Evolutionary conservation across 2,888 invertebrate species (phyloP), one percentile per base, ranked within the genome.

Genomic region (Nebria brevicollis): DNA sequence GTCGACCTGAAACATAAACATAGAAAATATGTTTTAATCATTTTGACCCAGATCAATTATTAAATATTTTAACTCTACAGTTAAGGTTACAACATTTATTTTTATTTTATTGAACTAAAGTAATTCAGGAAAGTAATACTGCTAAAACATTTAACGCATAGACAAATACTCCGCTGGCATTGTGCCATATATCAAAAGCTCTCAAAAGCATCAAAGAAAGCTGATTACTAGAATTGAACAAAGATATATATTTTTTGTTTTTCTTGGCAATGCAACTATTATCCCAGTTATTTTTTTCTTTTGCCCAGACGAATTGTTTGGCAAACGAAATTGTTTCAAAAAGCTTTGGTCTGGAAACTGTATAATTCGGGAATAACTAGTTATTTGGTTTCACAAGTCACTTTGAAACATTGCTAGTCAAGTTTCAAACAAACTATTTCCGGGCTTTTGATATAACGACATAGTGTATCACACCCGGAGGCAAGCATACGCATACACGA

Each of bases 1-100:
- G 87, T 83, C 89, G 86, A 73, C 88, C 89, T 89, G 88, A 26
- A 89, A 88, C 83, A 83, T 83, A 83, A 83, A 70, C 20, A 73
- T 42, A 41, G 26, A 73, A 54, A 54, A 54, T 54, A 54, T 54
- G 54, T 54, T 54, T 54, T 54, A 54, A 13, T 54, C 54, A 54
- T 54, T 54, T 54, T 54, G 54, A 54, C 34, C 34, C 34, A 34
- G 5, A 34, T 34, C 2, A 34, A 34, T 34, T 34, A 34, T 34
- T 34, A 34, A 34, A 34, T 34, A 34, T 34, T 34, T 5, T 34
- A 34, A 34, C 34, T 34, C 1, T 34, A 5, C 34, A 34, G 34
- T 34, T 34, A 34, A 4, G 34, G 34, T 34, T 34, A 34, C 34
- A 34, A 34, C 34, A 34, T 20, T 20, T 20, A 20, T 20, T 20